Evolutionary conservation across 2,888 invertebrate species (phyloP), one percentile per base, ranked within the genome.

Genomic region (Drosophila histrio): DNA sequence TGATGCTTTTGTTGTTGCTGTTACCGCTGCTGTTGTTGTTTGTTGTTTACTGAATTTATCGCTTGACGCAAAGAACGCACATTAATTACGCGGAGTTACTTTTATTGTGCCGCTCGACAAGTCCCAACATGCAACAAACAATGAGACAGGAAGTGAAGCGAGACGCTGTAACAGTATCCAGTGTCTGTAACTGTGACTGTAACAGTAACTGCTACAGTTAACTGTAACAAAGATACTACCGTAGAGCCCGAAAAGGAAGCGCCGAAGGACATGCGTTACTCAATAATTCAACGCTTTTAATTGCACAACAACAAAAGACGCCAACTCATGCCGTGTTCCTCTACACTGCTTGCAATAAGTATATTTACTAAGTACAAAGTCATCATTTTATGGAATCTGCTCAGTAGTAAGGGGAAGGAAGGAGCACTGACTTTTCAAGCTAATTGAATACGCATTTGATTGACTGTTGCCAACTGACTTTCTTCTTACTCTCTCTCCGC

Each of bases 71-170:
- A 85, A 87, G 87, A 81, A 85, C 85, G 88, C 87, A 88, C 85
- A 85, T 85, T 85, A 85, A 85, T 85, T 85, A 88, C 85, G 59
- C 63, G 76, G 87, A 88, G 89, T 85, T 85, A 88, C 88, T 85
- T 85, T 85, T 85, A 85, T 88, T 88, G 79, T 87, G 72, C 47
- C 73, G 76, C 70, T 32, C 72, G 62, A 49, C 71, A 52, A 41
- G 32, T 60, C 66, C 43, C 60, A 72, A 72, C 77, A 87, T 84
- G 81, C 81, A 82, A 34, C 88, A 82, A 72, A 85, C 82, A 82
- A 87, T 82, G 86, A 72, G 77, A 79, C 80, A 87, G 82, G 82
- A 87, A 85, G 82, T 82, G 77, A 84, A 85, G 70, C 67, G 67
- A 67, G 61, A 63, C 65, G 49, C 64, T 39, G 60, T 44, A 68